phyloP scores from a whole-genome alignment of 2,888 invertebrate genomes.

The Geotrupes spiniger region DNA sequence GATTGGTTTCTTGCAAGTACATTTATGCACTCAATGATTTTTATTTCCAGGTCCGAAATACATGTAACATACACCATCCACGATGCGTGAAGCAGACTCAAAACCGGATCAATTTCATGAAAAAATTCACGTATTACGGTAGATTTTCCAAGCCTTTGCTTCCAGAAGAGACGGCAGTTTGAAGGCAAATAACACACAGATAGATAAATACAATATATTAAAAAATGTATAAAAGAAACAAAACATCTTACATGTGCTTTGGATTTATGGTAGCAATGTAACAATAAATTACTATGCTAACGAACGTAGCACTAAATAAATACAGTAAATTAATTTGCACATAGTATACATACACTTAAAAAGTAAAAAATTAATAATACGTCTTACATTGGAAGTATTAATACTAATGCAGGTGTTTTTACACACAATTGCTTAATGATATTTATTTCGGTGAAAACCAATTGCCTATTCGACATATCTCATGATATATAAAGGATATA shows the following conservation, averaged over 20 bases:
- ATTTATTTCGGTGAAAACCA: no score
- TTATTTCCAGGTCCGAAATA: slow-evolving; percentile 11
- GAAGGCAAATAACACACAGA: slow-evolving; percentile 11
- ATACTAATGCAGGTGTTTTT: no score
- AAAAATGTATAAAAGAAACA: slow-evolving; percentile 1
- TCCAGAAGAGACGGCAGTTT: slow-evolving; percentile 42
- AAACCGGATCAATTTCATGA: slow-evolving; percentile 41
- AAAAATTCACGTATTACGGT: slow-evolving; percentile 46
- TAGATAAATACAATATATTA: background rate
- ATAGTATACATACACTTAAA: no score
- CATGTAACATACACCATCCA: slow-evolving; percentile 11
- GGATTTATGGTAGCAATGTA: background rate
- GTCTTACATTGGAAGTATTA: no score
- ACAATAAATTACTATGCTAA: background rate
- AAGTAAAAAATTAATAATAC: no score
- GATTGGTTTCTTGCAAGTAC: no score
- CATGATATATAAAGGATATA: no score
- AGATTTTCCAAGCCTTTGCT: slow-evolving; percentile 40
- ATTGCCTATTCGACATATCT: no score
- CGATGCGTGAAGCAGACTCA: slow-evolving; percentile 26
- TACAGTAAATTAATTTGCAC: no score
- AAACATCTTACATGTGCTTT: no score
- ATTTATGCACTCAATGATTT: background rate
- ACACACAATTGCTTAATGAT: no score
- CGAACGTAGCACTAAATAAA: background rate